Evolutionary conservation across 2,888 invertebrate species (phyloP).

Genomic region (Dromius quadrimaculatus): DNA sequence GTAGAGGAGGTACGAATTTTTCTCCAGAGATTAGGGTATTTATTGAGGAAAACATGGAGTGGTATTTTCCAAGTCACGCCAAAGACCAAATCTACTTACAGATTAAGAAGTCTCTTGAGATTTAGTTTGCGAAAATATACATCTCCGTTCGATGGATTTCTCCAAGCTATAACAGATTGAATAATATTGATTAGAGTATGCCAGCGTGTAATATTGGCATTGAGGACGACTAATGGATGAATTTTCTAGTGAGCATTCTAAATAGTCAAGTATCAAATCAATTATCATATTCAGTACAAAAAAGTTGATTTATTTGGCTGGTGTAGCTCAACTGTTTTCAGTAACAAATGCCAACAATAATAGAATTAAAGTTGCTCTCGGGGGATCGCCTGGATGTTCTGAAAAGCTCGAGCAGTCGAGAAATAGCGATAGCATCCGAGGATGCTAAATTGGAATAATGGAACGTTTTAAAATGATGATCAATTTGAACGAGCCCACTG

Average conservation of each 20-base stretch:
- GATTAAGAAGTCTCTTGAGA: constrained; percentile 28
- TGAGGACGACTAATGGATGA: too few relatives aligned
- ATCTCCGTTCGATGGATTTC: constrained; percentile 21
- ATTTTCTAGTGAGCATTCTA: too few relatives aligned
- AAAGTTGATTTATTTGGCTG: too few relatives aligned
- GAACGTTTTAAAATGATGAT: constrained; percentile 1
- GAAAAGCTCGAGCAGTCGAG: background rate
- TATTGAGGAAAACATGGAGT: constrained; percentile 22
- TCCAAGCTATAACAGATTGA: background rate
- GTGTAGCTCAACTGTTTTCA: too few relatives aligned
- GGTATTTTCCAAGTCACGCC: constrained; percentile 21
- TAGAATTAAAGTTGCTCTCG: constrained; percentile 3
- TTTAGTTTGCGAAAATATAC: background rate
- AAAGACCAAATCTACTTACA: constrained; percentile 24
- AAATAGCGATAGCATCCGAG: background rate
- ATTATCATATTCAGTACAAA: too few relatives aligned
- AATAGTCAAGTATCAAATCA: too few relatives aligned
- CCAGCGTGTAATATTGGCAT: too few relatives aligned
- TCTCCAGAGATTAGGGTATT: constrained; percentile 8
- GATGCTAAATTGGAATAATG: too few relatives aligned
- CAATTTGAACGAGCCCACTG: background rate
- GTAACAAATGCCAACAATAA: constrained; percentile 1
- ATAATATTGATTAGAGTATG: too few relatives aligned
- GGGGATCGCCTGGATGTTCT: background rate
- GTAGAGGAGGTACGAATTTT: constrained; percentile 14